Evolutionary conservation across 1,140 invertebrate species (phyloP).

Genomic region (Bombus vancouverensis): DNA sequence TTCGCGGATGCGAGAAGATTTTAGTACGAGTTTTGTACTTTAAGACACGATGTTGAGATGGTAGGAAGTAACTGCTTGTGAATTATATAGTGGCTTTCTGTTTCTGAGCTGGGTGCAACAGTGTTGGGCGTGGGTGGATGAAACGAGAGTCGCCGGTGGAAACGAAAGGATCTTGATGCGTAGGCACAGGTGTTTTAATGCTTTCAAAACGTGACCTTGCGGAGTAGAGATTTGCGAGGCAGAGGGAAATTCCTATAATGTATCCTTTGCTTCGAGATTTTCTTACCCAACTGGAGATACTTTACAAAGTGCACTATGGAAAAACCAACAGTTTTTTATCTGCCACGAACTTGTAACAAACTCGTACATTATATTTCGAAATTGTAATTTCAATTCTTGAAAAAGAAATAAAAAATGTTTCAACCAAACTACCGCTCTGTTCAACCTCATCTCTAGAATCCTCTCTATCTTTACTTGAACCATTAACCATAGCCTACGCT

Average conservation of each 20-base stretch:
- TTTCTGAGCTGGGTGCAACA: not conserved
- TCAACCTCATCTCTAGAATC: not conserved
- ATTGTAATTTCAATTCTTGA: no score
- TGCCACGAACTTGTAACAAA: not conserved
- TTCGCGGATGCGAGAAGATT: not conserved
- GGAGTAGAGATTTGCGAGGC: not conserved
- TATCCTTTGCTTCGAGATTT: not conserved
- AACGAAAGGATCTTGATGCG: constrained; percentile 19
- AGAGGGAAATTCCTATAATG: not conserved
- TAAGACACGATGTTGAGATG: not conserved
- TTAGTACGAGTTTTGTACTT: no score
- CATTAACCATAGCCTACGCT: no score
- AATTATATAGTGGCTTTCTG: not conserved
- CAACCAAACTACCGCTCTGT: no score
- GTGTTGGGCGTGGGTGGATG: not conserved
- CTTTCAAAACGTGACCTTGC: not conserved
- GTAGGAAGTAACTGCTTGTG: not conserved
- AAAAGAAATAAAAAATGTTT: no score
- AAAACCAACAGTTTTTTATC: not conserved
- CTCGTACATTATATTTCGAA: no score
- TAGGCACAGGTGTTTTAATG: constrained; percentile 1
- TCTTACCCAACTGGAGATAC: no score
- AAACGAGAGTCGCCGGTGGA: not conserved
- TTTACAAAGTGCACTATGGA: not conserved
- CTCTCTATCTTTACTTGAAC: no score